A percentile compares a stretch with the other conserved stretches of the same genome.
These are phyloP conservation scores for Zosterops hypoxanthus DNA, from an alignment of 2,113 vertebrate species.

Conservation along the genomic window DNA sequence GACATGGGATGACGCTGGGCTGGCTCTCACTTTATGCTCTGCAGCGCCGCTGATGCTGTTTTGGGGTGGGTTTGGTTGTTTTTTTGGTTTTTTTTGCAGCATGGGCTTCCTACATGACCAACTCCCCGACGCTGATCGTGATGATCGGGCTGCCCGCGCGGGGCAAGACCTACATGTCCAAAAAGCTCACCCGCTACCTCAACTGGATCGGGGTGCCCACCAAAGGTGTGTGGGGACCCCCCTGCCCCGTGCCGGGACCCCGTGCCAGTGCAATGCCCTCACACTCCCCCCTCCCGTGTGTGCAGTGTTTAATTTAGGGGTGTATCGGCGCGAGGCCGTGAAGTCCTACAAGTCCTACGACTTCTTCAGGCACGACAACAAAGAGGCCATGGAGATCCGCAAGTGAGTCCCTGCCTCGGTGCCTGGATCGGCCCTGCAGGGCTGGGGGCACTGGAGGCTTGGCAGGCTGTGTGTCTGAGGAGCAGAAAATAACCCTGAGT, in stretches of 20 bases:
- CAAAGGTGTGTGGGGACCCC: constrained; percentile 76
- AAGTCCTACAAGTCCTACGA: constrained; percentile 95
- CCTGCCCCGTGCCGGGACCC: neutral
- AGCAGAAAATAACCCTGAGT: rapidly evolving
- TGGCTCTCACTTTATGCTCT: neutral
- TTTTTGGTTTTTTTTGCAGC: constrained; percentile 68
- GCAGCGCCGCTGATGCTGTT: neutral
- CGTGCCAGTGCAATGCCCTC: neutral
- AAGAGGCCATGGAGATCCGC: constrained; percentile 96
- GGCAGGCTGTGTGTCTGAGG: neutral
- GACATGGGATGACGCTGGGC: rapidly evolving
- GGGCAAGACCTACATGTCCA: constrained; percentile 94
- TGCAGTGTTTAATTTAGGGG: constrained; percentile 95
- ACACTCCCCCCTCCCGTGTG: neutral
- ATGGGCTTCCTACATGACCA: constrained; percentile 98
- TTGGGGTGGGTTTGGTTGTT: neutral
- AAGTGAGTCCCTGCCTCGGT: constrained; percentile 76
- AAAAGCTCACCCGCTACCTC: constrained; percentile 97
- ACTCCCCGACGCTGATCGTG: constrained; percentile 94
- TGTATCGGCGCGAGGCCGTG: constrained; percentile 92
- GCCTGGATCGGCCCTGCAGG: rapidly evolving
- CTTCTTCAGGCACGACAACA: constrained; percentile 97
- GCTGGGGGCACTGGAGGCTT: neutral
- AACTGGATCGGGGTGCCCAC: constrained; percentile 98
- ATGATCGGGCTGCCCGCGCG: constrained; percentile 95